These are phyloP conservation scores for Cranoglanis bouderius DNA, from an alignment of 2,113 vertebrate genomes.

Conservation along the genomic window DNA sequence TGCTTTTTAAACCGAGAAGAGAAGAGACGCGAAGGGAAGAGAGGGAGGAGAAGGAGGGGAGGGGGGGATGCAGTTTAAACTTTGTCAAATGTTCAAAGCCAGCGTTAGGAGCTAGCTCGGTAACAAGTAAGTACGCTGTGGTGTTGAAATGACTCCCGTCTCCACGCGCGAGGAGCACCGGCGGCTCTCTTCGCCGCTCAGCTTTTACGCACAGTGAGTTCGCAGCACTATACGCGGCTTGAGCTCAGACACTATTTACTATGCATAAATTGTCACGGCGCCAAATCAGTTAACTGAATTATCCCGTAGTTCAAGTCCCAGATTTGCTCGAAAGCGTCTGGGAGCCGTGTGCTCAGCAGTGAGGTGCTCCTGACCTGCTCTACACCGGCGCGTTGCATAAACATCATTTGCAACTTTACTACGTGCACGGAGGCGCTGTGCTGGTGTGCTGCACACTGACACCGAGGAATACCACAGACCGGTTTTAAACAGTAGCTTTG, in stretches of 20 bases:
- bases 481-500: not conserved
- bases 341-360: not conserved
- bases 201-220: too few species aligned
- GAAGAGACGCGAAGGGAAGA: constrained; percentile 13
- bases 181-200: not conserved
- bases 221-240: not conserved
- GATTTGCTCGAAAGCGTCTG: not conserved
- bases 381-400: constrained; percentile 16
- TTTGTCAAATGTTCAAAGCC: constrained; percentile 71
- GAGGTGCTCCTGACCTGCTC: not conserved
- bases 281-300: not conserved
- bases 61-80: constrained; percentile 66
- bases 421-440: constrained; percentile 6
- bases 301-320: not conserved
- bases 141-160: not conserved
- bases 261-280: not conserved
- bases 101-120: not conserved
- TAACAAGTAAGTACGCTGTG: not conserved
- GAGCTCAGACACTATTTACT: constrained; percentile 1
- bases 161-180: not conserved
- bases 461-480: not conserved
- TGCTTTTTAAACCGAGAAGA: not conserved
- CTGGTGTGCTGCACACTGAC: not conserved
- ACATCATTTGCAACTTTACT: constrained; percentile 45
- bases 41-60: constrained; percentile 53